phyloP scores from a whole-genome alignment of 2,888 invertebrate genomes.

The Mamestra brassicae region DNA sequence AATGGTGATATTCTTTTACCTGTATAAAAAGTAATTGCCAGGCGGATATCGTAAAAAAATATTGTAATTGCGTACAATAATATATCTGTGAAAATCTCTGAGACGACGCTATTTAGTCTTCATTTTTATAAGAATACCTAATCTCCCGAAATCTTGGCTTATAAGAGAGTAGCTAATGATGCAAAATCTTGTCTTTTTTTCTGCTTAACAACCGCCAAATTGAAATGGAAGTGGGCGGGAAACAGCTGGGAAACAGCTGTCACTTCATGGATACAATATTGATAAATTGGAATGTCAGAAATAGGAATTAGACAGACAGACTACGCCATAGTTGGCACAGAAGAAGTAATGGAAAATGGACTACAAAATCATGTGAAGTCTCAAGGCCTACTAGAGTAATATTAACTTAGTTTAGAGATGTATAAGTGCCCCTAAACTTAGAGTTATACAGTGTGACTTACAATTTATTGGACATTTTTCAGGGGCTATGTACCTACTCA shows the following conservation, averaged over 20 bases:
- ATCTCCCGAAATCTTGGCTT: too few relatives aligned
- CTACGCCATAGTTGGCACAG: not conserved
- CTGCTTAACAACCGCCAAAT: not conserved
- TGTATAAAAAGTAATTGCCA: constrained; percentile 9
- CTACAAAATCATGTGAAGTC: not conserved
- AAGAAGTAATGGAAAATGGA: not conserved
- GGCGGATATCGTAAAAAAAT: constrained; percentile 17
- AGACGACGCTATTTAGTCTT: not conserved
- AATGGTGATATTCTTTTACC: constrained; percentile 3
- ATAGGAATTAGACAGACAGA: not conserved
- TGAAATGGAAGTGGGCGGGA: constrained; percentile 6
- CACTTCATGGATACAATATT: not conserved
- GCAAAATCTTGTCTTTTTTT: not conserved
- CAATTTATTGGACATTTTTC: too few relatives aligned
- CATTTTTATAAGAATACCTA: not conserved
- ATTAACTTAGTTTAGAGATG: too few relatives aligned
- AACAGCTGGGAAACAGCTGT: not conserved
- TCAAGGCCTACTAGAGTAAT: too few relatives aligned
- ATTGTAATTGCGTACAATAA: constrained; percentile 18
- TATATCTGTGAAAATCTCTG: constrained; percentile 7
- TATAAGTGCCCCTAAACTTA: too few relatives aligned
- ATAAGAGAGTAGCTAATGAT: too few relatives aligned
- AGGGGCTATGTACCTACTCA: too few relatives aligned
- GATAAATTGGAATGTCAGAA: constrained; percentile 3
- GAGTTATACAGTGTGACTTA: too few relatives aligned